Conservation (phyloP, 35 echinoderm and acorn worm genomes). For the Holothuria glaberrima region DNA sequence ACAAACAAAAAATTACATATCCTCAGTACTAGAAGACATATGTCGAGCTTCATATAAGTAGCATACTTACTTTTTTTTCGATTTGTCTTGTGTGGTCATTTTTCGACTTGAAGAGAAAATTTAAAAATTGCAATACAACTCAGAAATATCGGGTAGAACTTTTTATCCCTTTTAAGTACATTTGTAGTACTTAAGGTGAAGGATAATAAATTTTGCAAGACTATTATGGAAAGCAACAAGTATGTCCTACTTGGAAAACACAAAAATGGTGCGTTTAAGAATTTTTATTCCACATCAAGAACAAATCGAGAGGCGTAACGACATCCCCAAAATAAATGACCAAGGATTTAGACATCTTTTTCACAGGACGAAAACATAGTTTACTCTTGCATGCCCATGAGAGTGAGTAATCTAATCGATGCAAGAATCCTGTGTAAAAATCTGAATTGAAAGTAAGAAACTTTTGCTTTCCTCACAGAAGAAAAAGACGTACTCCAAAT, state of each 20-base stretch:
- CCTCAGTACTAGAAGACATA: no score
- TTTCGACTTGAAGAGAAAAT: constrained; percentile 7
- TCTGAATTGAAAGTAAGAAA: background rate
- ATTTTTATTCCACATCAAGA: background rate
- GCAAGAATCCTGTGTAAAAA: no score
- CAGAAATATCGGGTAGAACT: background rate
- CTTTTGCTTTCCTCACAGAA: background rate
- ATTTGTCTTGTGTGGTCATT: no score
- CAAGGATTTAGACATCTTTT: background rate
- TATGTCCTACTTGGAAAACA: background rate
- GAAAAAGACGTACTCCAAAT: background rate
- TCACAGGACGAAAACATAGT: background rate
- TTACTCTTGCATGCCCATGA: background rate
- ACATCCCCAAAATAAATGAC: background rate
- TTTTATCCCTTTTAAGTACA: background rate
- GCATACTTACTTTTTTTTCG: no score
- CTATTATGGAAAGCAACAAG: no score
- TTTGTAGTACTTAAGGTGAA: constrained; percentile 7
- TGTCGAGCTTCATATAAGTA: no score
- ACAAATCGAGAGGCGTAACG: background rate
- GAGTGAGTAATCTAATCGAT: constrained; percentile 1
- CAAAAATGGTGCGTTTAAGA: background rate
- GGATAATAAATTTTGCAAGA: background rate
- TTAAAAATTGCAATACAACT: no score
- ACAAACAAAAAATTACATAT: no score